Percentiles rank a stretch among this genome's conserved stretches.
Evolutionary conservation across 2,113 vertebrate genomes (phyloP).

Genomic region (Progne subis): DNA sequence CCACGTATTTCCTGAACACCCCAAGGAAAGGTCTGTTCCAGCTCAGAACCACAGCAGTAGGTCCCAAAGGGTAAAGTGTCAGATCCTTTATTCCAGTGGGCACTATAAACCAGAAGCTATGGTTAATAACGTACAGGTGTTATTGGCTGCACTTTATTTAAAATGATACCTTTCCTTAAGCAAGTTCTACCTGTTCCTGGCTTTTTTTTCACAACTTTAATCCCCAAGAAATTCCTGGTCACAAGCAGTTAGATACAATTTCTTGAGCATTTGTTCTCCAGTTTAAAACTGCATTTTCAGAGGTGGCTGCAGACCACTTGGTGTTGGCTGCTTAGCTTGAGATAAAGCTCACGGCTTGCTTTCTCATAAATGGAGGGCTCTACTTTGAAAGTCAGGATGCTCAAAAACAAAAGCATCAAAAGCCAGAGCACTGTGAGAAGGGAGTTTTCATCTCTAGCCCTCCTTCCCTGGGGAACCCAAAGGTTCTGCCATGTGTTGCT

Average conservation of each 20-base stretch:
- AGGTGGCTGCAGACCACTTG: neutral
- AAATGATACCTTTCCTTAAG: neutral
- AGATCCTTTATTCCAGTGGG: slow-evolving; percentile 91
- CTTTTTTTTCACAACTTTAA: neutral
- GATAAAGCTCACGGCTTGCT: neutral
- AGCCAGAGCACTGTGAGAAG: neutral
- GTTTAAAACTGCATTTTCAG: neutral
- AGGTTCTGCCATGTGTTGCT: neutral
- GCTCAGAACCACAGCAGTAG: slow-evolving; percentile 88
- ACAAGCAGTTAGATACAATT: neutral
- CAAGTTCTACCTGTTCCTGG: neutral
- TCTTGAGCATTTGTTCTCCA: neutral
- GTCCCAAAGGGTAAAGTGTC: slow-evolving; percentile 88
- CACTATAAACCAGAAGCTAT: slow-evolving; percentile 71
- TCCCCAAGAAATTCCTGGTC: neutral
- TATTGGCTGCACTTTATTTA: neutral
- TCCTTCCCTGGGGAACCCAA: neutral
- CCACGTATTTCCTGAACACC: slow-evolving; percentile 91
- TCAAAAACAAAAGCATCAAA: slow-evolving; percentile 8
- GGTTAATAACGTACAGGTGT: neutral
- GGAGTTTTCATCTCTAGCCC: neutral
- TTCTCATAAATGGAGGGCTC: neutral
- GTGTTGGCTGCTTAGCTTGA: neutral
- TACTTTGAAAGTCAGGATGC: neutral
- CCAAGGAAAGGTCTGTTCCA: slow-evolving; percentile 92